A percentile compares a stretch with the other conserved stretches of the same genome.
These are phyloP conservation scores for Lacerta bilineata DNA, from an alignment of 2,797 vertebrate species.

Conservation along the genomic window DNA sequence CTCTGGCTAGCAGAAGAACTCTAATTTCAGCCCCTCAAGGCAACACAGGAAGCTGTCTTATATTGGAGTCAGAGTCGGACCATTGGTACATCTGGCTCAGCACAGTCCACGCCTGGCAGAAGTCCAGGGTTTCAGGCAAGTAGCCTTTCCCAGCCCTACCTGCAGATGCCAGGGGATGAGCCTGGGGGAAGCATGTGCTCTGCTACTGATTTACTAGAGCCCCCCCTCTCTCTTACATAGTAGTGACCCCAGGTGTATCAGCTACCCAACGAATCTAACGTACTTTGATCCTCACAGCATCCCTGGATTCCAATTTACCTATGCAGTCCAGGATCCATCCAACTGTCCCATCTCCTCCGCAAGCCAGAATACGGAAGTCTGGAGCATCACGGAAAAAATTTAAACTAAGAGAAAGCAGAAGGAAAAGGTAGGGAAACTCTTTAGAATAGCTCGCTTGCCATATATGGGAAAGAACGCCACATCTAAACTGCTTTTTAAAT, in stretches of 20 bases:
- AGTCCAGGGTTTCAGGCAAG: too few relatives aligned
- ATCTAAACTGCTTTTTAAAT: neutral
- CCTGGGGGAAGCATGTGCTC: too few relatives aligned
- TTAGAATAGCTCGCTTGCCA: slow-evolving; percentile 17
- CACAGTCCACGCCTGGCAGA: too few relatives aligned
- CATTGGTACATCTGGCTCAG: too few relatives aligned
- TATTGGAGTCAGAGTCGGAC: too few relatives aligned
- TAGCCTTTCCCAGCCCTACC: too few relatives aligned
- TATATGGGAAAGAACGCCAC: neutral
- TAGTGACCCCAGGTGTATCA: neutral
- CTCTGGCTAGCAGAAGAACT: too few relatives aligned
- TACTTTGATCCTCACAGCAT: neutral
- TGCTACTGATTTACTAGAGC: too few relatives aligned
- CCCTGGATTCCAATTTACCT: slow-evolving; percentile 77
- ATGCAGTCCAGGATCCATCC: slow-evolving; percentile 98
- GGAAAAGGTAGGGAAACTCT: slow-evolving; percentile 50
- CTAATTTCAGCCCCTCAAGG: too few relatives aligned
- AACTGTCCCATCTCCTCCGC: slow-evolving; percentile 94
- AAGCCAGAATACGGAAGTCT: slow-evolving; percentile 93
- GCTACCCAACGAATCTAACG: neutral
- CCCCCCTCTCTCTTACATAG: neutral
- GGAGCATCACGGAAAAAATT: slow-evolving; percentile 94
- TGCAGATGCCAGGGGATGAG: too few relatives aligned
- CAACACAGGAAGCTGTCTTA: too few relatives aligned
- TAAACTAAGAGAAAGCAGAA: slow-evolving; percentile 79